Base-by-base conservation (phyloP, 2,797 vertebrate species). In the Intellagama lesueurii region DNA sequence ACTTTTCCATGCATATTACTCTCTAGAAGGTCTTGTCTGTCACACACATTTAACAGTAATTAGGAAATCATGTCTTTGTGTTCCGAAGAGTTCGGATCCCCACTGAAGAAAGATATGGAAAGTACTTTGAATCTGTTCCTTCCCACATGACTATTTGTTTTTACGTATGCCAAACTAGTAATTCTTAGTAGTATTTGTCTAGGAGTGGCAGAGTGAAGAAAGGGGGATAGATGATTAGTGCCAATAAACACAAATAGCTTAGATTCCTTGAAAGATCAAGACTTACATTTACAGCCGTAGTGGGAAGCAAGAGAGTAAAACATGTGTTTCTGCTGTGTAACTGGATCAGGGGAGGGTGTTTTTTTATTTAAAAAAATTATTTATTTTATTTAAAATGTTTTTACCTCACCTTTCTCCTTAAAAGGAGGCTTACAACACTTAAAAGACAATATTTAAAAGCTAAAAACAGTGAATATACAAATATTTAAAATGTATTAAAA, bases 31-130 rank as follows among this genome's bases (percentile, higher is more conserved):
- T 30, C 77, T 93, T 83, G 78, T 60, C 4, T 77, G 82, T 72
- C 85, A 93, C 35, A 92, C 90, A 93, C 80, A 19, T 89, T 90
- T 85, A 91, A 77, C 56, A 92, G 90, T 87, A 12, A 56, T 66
- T 88, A 91, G 89, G 26, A 92, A 91, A 83, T 56, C 22, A 6
- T 32, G 35, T 28, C 87, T 94, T 92, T 91, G 68, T 85, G 1
- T 81, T 93, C 72, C 69, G 12, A 87, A n/a, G 66, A 73, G 83
- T 49, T 78, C 16, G n/a, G 24, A 26, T 64, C 52, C 44, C 6
- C 56, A 64, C 12, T 44, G 12, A 40, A 40, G 24, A 19, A 73
- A 72, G 19, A 24, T 64, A 75, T 73, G 35, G 52, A 82, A 75
- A 30, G 28, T 60, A 2, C 6, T 8, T 76, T 47, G 60, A 19